Evolutionary conservation across 2,888 invertebrate species (phyloP), one percentile per base, ranked within the genome.

Genomic region (Plutella xylostella): DNA sequence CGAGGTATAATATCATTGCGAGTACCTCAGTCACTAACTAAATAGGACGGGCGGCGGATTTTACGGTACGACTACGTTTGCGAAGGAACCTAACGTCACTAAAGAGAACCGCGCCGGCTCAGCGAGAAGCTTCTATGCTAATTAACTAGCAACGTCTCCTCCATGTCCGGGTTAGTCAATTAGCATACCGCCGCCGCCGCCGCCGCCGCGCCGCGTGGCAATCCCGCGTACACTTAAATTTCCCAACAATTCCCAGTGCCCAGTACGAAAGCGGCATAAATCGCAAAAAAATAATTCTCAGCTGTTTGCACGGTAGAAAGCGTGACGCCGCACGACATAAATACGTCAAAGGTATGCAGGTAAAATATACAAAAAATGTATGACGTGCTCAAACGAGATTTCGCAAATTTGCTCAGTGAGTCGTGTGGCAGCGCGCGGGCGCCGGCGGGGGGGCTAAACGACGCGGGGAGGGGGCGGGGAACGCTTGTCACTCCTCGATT

Each of bases 401-500:
- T 58, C 58, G 60, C 58, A 61, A 66, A 69, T 68, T 65, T 65
- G 62, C 57, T 67, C 68, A 68, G 63, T 68, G 72, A 72, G 58
- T 59, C 62, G 65, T 18, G 28, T 28, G 11, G 28, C 28, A 28
- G 4, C 3, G 28, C 6, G 28, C 28, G 28, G 28, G 11, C 28
- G 11, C n/a, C 28, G 28, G n/a, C n/a, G 9, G n/a, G n/a, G 28
- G 28, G 9, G 28, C 28, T 28, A 28, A n/a, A n/a, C n/a, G n/a
- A n/a, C n/a, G n/a, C n/a, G n/a, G n/a, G n/a, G n/a, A n/a, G n/a
- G n/a, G n/a, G n/a, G n/a, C n/a, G n/a, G n/a, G n/a, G n/a, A n/a
- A n/a, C n/a, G n/a, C n/a, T n/a, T n/a, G n/a, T n/a, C n/a, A n/a
- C n/a, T n/a, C n/a, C n/a, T n/a, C n/a, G n/a, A n/a, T n/a, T n/a